phyloP scores from a whole-genome alignment of 1,140 invertebrate genomes.

The Acyrthosiphon pisum region DNA sequence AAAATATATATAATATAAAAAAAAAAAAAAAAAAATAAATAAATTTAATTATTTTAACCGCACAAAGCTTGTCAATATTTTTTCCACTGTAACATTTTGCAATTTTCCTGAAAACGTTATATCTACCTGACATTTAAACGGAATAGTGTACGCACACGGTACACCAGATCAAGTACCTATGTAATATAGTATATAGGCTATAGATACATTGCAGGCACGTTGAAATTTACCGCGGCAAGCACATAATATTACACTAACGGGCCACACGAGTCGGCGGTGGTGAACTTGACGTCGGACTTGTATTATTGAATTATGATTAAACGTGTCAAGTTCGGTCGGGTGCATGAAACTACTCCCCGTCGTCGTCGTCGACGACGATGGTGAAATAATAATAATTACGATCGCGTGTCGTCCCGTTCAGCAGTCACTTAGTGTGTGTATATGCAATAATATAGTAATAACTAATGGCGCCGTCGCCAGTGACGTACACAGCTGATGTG shows the following conservation, averaged over 20 bases:
- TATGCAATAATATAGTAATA: background rate
- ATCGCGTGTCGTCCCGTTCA: background rate
- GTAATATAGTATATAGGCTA: background rate
- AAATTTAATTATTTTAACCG: too few species aligned
- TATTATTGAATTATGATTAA: slow-evolving; percentile 39
- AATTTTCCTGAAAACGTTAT: too few species aligned
- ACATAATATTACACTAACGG: background rate
- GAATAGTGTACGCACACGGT: too few species aligned
- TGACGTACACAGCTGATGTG: background rate
- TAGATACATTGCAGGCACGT: background rate
- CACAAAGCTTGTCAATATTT: too few species aligned
- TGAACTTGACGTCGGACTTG: background rate
- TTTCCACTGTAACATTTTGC: too few species aligned
- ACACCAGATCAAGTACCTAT: too few species aligned
- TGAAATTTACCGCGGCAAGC: background rate
- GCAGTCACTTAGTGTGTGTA: background rate
- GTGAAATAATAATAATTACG: slow-evolving; percentile 28
- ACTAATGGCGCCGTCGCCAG: background rate
- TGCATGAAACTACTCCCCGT: background rate
- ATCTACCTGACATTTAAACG: too few species aligned
- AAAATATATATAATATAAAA: too few species aligned
- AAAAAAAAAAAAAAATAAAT: too few species aligned
- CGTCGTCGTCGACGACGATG: background rate
- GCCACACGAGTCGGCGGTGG: background rate
- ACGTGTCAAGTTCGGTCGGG: slow-evolving; percentile 13